Conservation (phyloP, 2,888 invertebrate genomes). For the Lithodes maja region DNA sequence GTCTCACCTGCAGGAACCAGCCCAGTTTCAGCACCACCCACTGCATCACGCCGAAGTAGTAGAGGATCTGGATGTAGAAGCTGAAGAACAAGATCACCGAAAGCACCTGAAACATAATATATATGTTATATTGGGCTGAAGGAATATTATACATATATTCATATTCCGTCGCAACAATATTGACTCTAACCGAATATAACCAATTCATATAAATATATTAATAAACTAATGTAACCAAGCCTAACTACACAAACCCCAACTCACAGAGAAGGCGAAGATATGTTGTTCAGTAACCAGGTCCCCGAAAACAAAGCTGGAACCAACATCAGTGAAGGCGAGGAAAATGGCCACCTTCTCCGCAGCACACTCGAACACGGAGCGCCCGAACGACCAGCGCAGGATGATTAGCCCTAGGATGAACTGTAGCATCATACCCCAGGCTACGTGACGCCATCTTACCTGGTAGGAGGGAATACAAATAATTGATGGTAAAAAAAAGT, state of each 20-base stretch:
- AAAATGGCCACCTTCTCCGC: conserved; percentile 84
- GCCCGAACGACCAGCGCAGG: conserved; percentile 88
- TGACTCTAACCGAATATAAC: too few relatives aligned
- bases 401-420: conserved; percentile 89
- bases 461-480: conserved; percentile 72
- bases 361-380: conserved; percentile 82
- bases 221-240: neutral
- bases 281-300: conserved; percentile 71
- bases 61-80: conserved; percentile 90
- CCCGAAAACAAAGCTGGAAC: conserved; percentile 91
- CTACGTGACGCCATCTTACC: conserved; percentile 87
- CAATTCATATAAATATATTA: too few relatives aligned
- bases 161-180: too few relatives aligned
- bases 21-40: conserved; percentile 88
- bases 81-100: conserved; percentile 96
- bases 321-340: conserved; percentile 85
- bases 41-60: conserved; percentile 92
- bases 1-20: conserved; percentile 79
- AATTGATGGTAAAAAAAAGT: neutral
- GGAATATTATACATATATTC: too few relatives aligned
- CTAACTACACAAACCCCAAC: conserved; percentile 70
- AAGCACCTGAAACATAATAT: conserved; percentile 79
- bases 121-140: too few relatives aligned
- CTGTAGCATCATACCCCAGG: conserved; percentile 88
- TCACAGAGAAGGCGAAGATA: conserved; percentile 89